Evolutionary conservation across 2,888 invertebrate species (phyloP).

Genomic region (Erebia palarica): DNA sequence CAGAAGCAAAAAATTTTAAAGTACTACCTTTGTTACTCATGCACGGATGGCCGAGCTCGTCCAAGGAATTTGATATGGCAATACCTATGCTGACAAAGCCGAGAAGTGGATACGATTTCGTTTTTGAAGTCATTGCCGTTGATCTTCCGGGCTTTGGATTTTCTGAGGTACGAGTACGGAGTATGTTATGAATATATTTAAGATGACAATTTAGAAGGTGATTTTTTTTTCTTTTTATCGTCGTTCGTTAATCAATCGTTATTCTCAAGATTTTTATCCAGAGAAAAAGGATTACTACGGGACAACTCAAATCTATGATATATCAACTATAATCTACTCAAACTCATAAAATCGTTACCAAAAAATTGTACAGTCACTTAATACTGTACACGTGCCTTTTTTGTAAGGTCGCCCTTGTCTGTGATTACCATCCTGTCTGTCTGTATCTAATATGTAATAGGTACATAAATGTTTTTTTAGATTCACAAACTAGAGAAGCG

Average conservation of each 20-base stretch:
- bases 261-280: no score
- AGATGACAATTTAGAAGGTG: no score
- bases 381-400: conserved; percentile 8
- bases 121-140: conserved; percentile 86
- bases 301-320: no score
- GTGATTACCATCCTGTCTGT: conserved; percentile 14
- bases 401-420: conserved; percentile 6
- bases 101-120: conserved; percentile 79
- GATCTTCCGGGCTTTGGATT: conserved; percentile 88
- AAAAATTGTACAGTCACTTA: background rate
- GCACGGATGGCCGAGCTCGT: conserved; percentile 95
- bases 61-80: conserved; percentile 90
- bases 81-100: conserved; percentile 85
- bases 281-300: no score
- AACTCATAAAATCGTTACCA: background rate
- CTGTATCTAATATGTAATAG: conserved; percentile 1
- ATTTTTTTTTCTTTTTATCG: no score
- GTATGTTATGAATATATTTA: no score
- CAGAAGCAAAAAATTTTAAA: conserved; percentile 57
- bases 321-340: no score
- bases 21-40: conserved; percentile 86
- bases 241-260: no score
- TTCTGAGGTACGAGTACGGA: conserved; percentile 80
- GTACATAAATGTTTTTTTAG: background rate
- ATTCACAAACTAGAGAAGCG: background rate